Base-by-base conservation (phyloP, 2,113 vertebrate species). In the Neogale vison region DNA sequence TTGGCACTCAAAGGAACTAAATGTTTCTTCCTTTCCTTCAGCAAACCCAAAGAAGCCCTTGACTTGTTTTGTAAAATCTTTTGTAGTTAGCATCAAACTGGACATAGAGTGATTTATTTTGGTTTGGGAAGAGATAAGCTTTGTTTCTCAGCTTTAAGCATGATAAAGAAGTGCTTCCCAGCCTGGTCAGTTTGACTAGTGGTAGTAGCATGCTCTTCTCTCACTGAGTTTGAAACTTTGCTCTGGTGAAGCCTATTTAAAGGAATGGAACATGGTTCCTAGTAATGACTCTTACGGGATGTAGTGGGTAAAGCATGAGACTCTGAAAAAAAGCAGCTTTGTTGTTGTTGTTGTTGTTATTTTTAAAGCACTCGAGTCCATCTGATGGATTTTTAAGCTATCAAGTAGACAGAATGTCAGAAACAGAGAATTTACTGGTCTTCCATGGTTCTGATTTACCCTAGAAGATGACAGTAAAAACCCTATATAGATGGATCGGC, bases 101-200 rank as follows among this genome's bases (percentile, higher is more conserved):
- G 85, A 69, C 39, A 20, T 26, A 39, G 34, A 96, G 26, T 97
- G 95, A 98, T 98, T 98, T 97, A 97, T 97, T 97, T 97, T 92
- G 85, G 92, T 83, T 83, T 80, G 77, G 76, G 83, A 39, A 71
- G 92, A 97, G 95, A 95, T 92, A 95, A 96, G 55, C 89, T 94
- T 88, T 84, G 86, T 74, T 90, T 88, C 31, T 65, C 6, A 17
- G 72, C 63, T 93, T 88, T 69, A 52, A 89, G 34, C 17, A n/a
- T 6, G 80, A 95, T 95, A 90, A 95, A 95, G 61, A 92, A 96
- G 57, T 18, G 2, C 24, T 97, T 95, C 23, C 55, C 39, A 65
- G 24, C 26, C 36, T 34, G 26, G 47, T 34, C 50, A 47, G n/a
- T 82, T 31, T 45, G 8, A n/a, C 50, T n/a, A 31, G 20, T 86